Percentiles rank a stretch among this genome's conserved stretches.
phyloP scores from a whole-genome alignment of 2,797 vertebrate genomes.

The Phoeniculus purpureus region DNA sequence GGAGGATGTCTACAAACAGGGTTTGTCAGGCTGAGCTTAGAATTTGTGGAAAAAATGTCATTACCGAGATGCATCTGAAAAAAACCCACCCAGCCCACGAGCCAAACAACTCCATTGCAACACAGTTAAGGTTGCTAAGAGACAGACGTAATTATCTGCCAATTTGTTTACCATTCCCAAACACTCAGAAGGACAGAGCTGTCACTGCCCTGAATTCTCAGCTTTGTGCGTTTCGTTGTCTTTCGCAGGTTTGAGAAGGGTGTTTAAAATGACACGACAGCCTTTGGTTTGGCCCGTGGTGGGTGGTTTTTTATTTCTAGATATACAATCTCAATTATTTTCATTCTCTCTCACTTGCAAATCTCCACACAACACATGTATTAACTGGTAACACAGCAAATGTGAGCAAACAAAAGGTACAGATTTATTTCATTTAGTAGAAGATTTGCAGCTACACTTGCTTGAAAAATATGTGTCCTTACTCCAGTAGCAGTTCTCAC shows the following conservation, averaged over 20 bases:
- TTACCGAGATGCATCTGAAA: neutral
- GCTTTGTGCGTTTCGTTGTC: neutral
- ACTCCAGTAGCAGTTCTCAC: neutral
- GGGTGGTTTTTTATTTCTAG: neutral
- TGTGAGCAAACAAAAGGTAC: neutral
- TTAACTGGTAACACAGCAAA: neutral
- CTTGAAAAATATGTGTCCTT: neutral
- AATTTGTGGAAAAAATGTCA: conserved; percentile 23
- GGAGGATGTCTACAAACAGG: neutral
- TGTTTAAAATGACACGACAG: neutral
- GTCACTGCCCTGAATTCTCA: conserved; percentile 23
- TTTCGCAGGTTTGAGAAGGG: neutral
- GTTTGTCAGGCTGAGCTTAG: neutral
- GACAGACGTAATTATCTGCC: conserved; percentile 56
- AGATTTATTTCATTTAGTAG: neutral
- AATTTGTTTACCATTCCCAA: conserved; percentile 58
- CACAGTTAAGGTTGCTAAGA: conserved; percentile 63
- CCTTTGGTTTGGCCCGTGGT: neutral
- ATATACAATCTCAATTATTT: neutral
- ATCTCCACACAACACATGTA: neutral
- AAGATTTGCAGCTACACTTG: neutral
- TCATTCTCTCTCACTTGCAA: neutral
- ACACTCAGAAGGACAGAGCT: conserved; percentile 10
- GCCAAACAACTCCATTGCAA: conserved; percentile 7
- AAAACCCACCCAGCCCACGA: neutral